These are phyloP conservation scores for Dolichotis patagonum DNA, from an alignment of 2,113 vertebrate genomes.

Conservation along the genomic window DNA sequence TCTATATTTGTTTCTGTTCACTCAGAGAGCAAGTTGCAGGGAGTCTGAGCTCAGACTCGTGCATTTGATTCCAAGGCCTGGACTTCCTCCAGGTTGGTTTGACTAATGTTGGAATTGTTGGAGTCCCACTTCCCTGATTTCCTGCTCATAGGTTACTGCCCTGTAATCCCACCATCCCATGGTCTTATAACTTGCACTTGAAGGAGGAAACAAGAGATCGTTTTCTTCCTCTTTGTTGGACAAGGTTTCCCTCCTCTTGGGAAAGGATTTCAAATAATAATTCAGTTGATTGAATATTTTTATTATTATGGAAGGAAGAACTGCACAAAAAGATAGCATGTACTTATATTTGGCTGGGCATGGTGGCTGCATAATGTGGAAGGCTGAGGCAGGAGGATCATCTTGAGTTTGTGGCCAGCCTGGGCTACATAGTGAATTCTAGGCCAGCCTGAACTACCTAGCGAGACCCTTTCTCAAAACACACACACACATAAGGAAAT, in stretches of 20 bases:
- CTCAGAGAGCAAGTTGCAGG: background rate
- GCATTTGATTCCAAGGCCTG: background rate
- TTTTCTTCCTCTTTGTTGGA: background rate
- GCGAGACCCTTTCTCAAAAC: background rate
- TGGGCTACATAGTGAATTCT: background rate
- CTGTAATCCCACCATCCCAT: background rate
- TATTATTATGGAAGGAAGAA: background rate
- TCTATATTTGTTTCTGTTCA: background rate
- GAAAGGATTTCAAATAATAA: constrained; percentile 6
- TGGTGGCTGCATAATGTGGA: background rate
- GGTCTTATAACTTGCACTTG: background rate
- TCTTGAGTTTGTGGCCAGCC: background rate
- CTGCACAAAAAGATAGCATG: background rate
- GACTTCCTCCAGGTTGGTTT: background rate
- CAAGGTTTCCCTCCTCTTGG: background rate
- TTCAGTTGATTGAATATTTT: background rate
- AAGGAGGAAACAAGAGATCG: background rate
- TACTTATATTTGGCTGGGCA: background rate
- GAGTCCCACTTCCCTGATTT: background rate
- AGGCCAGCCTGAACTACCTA: background rate
- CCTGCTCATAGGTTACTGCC: background rate
- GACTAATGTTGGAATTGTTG: background rate
- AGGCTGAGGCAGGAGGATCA: background rate
- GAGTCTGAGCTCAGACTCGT: background rate
- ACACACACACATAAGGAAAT: too few species aligned